phyloP scores from a whole-genome alignment of 2,113 vertebrate genomes.

The Podilymbus podiceps region DNA sequence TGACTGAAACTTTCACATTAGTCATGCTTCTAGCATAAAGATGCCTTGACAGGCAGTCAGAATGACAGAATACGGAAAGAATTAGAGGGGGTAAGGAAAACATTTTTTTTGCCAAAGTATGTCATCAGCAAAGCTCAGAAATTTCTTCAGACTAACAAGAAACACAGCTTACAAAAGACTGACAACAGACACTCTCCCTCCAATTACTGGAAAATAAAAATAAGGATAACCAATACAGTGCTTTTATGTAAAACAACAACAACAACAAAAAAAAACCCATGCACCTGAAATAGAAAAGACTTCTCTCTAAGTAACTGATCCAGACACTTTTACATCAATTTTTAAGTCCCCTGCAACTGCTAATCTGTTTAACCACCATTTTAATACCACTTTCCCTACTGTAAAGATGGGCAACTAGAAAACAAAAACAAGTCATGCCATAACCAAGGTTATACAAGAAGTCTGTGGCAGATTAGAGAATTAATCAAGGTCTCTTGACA shows the following conservation, averaged over 20 bases:
- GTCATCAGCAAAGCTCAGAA: neutral
- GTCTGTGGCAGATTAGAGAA: neutral
- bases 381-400: neutral
- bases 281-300: rapidly evolving
- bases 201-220: neutral
- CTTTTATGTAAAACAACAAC: neutral
- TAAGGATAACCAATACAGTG: neutral
- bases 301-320: neutral
- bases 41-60: neutral
- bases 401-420: neutral
- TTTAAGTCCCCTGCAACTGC: neutral
- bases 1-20: neutral
- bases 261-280: neutral
- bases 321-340: neutral
- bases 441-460: neutral
- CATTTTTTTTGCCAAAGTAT: neutral
- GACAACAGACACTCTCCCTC: neutral
- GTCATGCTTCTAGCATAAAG: neutral
- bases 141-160: neutral
- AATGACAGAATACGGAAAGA: neutral
- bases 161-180: neutral
- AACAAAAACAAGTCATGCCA: neutral
- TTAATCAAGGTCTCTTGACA: neutral
- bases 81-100: neutral
- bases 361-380: neutral